phyloP scores from a whole-genome alignment of 2,888 invertebrate species.

The Bombylius major region DNA sequence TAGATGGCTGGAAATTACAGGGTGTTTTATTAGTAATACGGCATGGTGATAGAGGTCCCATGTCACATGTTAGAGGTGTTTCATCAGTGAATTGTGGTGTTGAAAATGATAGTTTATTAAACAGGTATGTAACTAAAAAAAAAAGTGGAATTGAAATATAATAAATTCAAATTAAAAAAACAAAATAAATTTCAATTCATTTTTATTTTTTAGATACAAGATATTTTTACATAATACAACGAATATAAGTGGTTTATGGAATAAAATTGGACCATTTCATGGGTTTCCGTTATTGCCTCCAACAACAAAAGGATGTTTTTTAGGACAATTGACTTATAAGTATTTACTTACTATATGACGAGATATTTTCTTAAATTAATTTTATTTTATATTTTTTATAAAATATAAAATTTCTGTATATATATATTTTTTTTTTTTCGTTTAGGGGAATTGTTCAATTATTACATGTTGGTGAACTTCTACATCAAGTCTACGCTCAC shows the following conservation, averaged over 20 bases:
- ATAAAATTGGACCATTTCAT: slow-evolving; percentile 69
- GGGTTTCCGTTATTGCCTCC: slow-evolving; percentile 67
- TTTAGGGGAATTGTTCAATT: slow-evolving; percentile 65
- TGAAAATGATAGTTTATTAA: slow-evolving; percentile 32
- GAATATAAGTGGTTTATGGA: slow-evolving; percentile 42
- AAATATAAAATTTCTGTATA: neutral
- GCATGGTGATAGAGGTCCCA: slow-evolving; percentile 81
- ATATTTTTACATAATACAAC: slow-evolving; percentile 31
- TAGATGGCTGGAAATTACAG: slow-evolving; percentile 36
- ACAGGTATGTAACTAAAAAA: slow-evolving; percentile 23
- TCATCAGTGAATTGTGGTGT: slow-evolving; percentile 64
- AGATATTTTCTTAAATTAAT: neutral
- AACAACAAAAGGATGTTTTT: slow-evolving; percentile 54
- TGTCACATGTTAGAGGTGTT: slow-evolving; percentile 69
- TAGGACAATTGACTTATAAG: slow-evolving; percentile 68
- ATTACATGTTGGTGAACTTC: slow-evolving; percentile 58
- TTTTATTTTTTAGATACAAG: slow-evolving; percentile 25
- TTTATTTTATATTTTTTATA: neutral
- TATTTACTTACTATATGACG: slow-evolving; percentile 24
- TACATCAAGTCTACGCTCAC: slow-evolving; percentile 46
- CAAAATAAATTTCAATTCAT: neutral
- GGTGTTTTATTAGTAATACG: slow-evolving; percentile 60
- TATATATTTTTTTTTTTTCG: neutral
- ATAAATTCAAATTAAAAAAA: neutral
- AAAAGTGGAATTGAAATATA: neutral